Base-by-base conservation (phyloP, 2,888 invertebrate species). In the Drosophila atripex region DNA sequence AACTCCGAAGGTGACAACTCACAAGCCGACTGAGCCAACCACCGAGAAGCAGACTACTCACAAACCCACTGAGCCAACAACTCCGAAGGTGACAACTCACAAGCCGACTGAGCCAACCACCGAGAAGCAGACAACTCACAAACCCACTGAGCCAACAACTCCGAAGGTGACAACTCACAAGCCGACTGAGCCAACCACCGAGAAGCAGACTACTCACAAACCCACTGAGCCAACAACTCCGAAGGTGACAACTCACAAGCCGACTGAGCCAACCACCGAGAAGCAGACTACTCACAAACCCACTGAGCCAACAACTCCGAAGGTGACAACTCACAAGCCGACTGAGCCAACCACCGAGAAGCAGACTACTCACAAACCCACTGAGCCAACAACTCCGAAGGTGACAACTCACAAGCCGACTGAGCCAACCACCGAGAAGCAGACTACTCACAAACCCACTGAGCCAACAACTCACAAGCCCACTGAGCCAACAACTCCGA, bases 361-460 rank as follows among this genome's bases (percentile, higher is more conserved):
- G 0, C 28, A 14, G 0, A 49, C 57, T 3, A 57, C 57, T 8
- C 11, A n/a, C 3, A 28, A 38, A 0, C 16, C 38, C 2, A 38
- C 47, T 2, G 18, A 38, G 1, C 16, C 38, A 4, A 47, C 47
- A 25, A 47, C 55, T 11, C n/a, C n/a, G n/a, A n/a, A n/a, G n/a
- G n/a, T n/a, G n/a, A 47, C 47, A 25, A 47, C 55, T 11, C 16
- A 11, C 7, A 23, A 35, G 38, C 51, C 28, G 2, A 5, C 35
- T n/a, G 35, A 35, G 35, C 35, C 35, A 3, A 28, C 46, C 23
- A 16, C 55, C 6, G 30, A 46, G 0, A 16, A 52, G 30, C 8
- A 46, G 0, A 56, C 51, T 7, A 69, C 61, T 11, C 7, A 30
- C 0, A 47, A 39, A n/a, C 47, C 63, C 0, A 53, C 65, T 0